Conservation (phyloP, 2,888 invertebrate species). For the Nineta flava region DNA sequence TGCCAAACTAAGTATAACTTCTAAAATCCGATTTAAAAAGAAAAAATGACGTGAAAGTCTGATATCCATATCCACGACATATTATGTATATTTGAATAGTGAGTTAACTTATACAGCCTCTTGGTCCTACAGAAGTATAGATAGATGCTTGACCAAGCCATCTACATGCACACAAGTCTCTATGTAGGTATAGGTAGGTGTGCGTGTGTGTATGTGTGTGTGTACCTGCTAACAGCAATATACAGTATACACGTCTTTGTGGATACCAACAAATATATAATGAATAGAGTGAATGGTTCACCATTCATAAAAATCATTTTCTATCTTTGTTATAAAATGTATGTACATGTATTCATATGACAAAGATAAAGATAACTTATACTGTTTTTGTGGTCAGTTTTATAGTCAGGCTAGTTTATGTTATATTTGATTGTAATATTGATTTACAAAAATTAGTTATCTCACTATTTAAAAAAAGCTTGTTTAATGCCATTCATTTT, state of each 20-base stretch:
- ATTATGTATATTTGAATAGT: too few relatives aligned
- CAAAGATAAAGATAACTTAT: neutral
- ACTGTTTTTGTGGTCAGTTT: too few relatives aligned
- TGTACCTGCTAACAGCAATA: neutral
- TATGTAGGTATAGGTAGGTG: neutral
- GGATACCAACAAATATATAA: neutral
- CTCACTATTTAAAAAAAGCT: too few relatives aligned
- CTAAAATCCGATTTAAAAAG: too few relatives aligned
- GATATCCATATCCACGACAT: too few relatives aligned
- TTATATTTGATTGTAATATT: too few relatives aligned
- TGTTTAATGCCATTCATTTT: too few relatives aligned
- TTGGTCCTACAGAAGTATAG: too few relatives aligned
- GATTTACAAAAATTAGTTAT: too few relatives aligned
- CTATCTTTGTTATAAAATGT: neutral
- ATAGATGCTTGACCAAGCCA: neutral
- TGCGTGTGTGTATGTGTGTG: neutral
- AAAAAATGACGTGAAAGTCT: too few relatives aligned
- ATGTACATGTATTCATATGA: neutral
- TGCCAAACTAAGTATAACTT: too few relatives aligned
- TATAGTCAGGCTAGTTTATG: too few relatives aligned
- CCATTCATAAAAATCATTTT: neutral
- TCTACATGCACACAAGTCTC: neutral
- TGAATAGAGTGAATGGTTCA: neutral
- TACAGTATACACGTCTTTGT: neutral
- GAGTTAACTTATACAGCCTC: neutral